Base-by-base conservation (phyloP, 2,113 vertebrate species). In the Megaceryle torquata region DNA sequence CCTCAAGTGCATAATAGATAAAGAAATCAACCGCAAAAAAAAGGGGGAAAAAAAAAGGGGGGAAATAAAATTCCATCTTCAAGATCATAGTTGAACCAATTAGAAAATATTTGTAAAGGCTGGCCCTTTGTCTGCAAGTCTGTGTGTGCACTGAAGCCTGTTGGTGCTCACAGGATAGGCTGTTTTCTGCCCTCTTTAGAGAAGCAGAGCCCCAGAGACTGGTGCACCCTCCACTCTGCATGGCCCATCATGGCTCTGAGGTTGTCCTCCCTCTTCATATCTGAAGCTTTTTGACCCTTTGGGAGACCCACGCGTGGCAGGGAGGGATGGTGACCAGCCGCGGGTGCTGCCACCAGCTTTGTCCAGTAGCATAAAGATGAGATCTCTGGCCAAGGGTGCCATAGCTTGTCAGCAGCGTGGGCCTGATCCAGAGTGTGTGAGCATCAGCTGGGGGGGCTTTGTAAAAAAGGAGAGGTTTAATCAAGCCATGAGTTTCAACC, bases 41-140 rank as follows among this genome's bases (percentile, higher is more conserved):
- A 37, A 37, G 37, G 37, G 37, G 8, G 37, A 71, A 46, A 39
- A 6, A 11, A 10, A 9, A 4, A 17, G 10, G 18, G 13, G 3
- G 65, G 57, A 78, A 82, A 85, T 76, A 86, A 95, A 95, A 96
- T 88, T 95, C 79, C 68, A 37, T 94, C 86, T 79, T 91, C 75
- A 67, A 82, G 67, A 95, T 94, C 64, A 6, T 41, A 41, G 81
- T 59, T 69, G 92, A 79, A 91, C 94, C 95, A 93, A 85, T 96
- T 96, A 97, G 82, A 93, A 97, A 96, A 94, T 93, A 75, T 96
- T 96, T 96, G 77, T 81, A 65, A 95, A 96, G 93, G 68, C 74
- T 53, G 39, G 51, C 93, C 65, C 68, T 93, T 95, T 96, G 89
- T 93, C 81, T 88, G 44, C 43, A 50, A 59, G 53, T 25, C 69